Evolutionary conservation across 2,888 invertebrate genomes (phyloP), one percentile per base, ranked within the genome.

Genomic region (Nephrotoma guestfalica): DNA sequence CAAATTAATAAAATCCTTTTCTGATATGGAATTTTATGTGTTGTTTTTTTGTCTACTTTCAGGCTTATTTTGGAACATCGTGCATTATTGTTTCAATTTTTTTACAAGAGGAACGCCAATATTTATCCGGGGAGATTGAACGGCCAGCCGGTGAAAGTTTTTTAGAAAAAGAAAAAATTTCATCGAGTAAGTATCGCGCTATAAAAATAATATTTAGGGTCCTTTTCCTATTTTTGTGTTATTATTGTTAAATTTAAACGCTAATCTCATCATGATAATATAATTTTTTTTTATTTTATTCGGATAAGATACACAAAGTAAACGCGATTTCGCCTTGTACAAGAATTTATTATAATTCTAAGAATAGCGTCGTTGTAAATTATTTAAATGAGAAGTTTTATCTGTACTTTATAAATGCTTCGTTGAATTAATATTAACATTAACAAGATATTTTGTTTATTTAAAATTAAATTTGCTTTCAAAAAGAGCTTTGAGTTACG

Each of bases 1-100:
- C 4, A 83, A 11, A 40, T 41, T 5, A 41, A 83, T 83, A 83
- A 40, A 40, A 13, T 41, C 11, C 9, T 83, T 83, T 83, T 40
- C 11, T 13, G 2, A 5, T 13, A 30, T 83, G 5, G n/a, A 9
- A 83, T 40, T 83, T 13, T 40, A 47, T 11, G 2, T 83, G 40
- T 40, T 6, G 4, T 57, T 57, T 71, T 30, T 30, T n/a, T 84
- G 9, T 83, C 6, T 83, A 7, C 83, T 92, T 92, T n/a, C 93
- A 96, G 96, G 91, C 94, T 83, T 96, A 96, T 90, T 96, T 95
- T 91, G 91, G 93, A 2, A 90, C 94, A 88, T 94, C 94, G 41
- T 93, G 94, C 86, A 91, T 94, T 42, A 94, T 94, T 47, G 93
- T 95, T 91, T 93, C 94, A 0, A 93, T 93, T 88, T 93, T 94